phyloP scores from a whole-genome alignment of 1,140 invertebrate species.

The Globodera ellingtonae region DNA sequence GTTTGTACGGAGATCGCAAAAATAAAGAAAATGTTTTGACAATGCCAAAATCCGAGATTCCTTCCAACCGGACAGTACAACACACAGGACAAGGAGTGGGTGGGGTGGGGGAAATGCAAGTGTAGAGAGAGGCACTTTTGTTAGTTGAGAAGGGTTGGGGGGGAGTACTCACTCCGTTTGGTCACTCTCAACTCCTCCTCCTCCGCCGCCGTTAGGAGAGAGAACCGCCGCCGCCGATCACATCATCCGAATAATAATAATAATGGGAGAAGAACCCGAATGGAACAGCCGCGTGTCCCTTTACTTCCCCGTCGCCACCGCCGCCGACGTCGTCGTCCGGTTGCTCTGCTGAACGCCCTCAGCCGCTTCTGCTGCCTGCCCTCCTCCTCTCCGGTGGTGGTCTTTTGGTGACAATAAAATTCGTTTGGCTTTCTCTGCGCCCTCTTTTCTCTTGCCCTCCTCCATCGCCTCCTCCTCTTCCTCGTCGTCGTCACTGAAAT shows the following conservation, averaged over 20 bases:
- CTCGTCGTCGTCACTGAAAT: slow-evolving; percentile 50
- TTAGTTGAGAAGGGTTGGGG: background rate
- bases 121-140: background rate
- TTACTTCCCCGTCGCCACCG: background rate
- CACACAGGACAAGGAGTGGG: background rate
- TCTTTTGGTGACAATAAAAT: background rate
- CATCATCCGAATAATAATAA: background rate
- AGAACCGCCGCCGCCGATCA: background rate
- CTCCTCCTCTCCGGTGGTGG: background rate
- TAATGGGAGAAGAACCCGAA: background rate
- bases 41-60: slow-evolving; percentile 2
- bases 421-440: background rate
- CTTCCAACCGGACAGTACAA: background rate
- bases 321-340: background rate
- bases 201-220: background rate
- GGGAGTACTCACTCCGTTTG: no score
- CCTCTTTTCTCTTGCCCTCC: slow-evolving; percentile 11
- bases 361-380: background rate
- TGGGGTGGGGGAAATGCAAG: background rate
- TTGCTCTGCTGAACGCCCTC: background rate
- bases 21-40: slow-evolving; percentile 4
- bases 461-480: slow-evolving; percentile 16
- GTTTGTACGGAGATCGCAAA: slow-evolving; percentile 4
- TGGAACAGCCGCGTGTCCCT: background rate
- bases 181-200: no score